A percentile compares a stretch with the other conserved stretches of the same genome.
phyloP scores from a whole-genome alignment of 2,113 vertebrate genomes.

The Hipposideros armiger region DNA sequence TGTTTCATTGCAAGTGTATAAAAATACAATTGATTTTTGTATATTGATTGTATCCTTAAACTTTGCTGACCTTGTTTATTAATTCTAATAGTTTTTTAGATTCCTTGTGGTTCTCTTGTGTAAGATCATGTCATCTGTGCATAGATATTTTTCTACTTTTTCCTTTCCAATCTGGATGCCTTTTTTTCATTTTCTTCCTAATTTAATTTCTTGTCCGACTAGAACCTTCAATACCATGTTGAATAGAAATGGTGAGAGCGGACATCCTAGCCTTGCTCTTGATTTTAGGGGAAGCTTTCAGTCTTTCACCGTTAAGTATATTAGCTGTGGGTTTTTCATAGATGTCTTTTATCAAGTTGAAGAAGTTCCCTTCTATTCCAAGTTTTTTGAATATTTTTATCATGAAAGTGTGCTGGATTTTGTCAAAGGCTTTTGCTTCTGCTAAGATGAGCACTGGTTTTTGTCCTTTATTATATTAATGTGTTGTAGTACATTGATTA shows the following conservation, averaged over 20 bases:
- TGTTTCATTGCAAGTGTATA: not conserved
- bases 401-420: conserved; percentile 21
- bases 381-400: not conserved
- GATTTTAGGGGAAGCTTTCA: not conserved
- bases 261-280: not conserved
- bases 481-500: not conserved
- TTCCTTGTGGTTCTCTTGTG: not conserved
- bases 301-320: not conserved
- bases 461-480: not conserved
- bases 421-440: conserved; percentile 42
- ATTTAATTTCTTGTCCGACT: not conserved
- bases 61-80: conserved; percentile 5
- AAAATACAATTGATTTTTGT: conserved; percentile 44
- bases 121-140: conserved; percentile 3
- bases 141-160: not conserved
- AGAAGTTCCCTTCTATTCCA: not conserved
- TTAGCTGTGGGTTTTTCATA: conserved; percentile 44
- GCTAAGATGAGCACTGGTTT: conserved; percentile 28
- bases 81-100: not conserved
- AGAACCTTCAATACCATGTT: not conserved
- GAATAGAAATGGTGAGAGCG: not conserved
- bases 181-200: conserved; percentile 54
- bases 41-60: not conserved
- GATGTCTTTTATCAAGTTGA: conserved; percentile 21
- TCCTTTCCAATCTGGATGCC: not conserved